Base-by-base conservation (phyloP, 2,113 vertebrate species). In the Neodon shergylaensis region DNA sequence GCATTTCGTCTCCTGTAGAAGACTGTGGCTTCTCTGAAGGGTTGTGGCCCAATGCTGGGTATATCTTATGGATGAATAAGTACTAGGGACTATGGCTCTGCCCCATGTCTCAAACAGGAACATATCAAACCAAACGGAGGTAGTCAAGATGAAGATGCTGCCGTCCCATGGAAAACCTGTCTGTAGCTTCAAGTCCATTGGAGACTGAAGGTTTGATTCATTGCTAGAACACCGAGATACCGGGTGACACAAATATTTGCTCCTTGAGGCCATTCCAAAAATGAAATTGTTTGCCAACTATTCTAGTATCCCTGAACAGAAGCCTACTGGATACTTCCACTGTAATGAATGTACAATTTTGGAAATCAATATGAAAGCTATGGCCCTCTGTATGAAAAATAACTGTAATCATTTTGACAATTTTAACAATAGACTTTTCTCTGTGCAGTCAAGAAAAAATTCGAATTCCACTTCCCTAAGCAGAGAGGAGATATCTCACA, bases 331-430 rank as follows among this genome's bases (percentile, higher is more conserved):
- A 78, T 19, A 86, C 3, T 66, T 39, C 58, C 36, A 81, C 5
- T 49, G 4, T 66, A 39, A 82, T n/a, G 31, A 22, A 72, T 16
- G 2, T 54, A 81, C 44, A 28, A 39, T 94, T 94, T 54, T 82
- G n/a, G 63, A 77, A 91, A 89, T 84, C 1, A 78, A 95, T 93
- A 79, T 91, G 21, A 92, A 4, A 0, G 61, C 90, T 93, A 95
- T 88, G 22, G n/a, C 73, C 36, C 82, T 66, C 82, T 93, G 95
- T 83, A 47, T 24, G 1, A 77, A 66, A 95, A 96, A 87, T 61
- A 96, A 94, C 74, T 65, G 94, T 28, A 93, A n/a, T 70, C 4
- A 84, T 90, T 61, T 96, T 89, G 19, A 81, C 44, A 91, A 10
- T 0, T 2, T 85, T 72, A 94, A 77, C 42, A 68, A 47, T 61